Base-by-base conservation (phyloP, 1,140 invertebrate species). In the Holcopasites calliopsidis region DNA sequence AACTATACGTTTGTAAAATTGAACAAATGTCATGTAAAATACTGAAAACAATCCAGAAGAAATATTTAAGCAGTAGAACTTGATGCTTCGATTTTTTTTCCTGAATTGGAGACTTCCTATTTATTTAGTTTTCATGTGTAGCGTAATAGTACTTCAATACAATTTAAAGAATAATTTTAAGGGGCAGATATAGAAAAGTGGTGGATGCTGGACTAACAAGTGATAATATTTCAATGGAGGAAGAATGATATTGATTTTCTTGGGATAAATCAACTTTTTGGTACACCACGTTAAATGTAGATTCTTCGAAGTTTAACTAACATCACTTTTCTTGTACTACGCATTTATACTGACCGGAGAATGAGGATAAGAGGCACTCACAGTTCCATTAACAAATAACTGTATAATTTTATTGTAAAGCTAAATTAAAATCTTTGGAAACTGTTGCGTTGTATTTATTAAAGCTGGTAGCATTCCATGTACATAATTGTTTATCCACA, bases 161-260 rank as follows among this genome's bases (percentile, higher is more conserved):
- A 40, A 28, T 44, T 18, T 50, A 38, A 28, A 13, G 2, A 4
- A 23, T 70, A n/a, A 33, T 35, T 47, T 26, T 6, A 8, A 47
- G n/a, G 28, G 16, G 13, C 38, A 11, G 18, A 38, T 1, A 7
- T 23, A 28, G 33, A 50, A 49, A 35, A 71, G 23, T 49, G 10
- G 49, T 49, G 13, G 11, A 54, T 28, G 16, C 16, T 16, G 0
- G 3, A 42, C 40, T n/a, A 44, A 10, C 6, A 42, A 31, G 7
- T 38, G 26, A 38, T 23, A n/a, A 16, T 7, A 50, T 6, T 42
- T 42, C 7, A 55, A 64, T 2, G 5, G 28, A 18, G 5, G 40
- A 64, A 52, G 40, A n/a, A n/a, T n/a, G 28, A 52, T 33, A 35
- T 74, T 66, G 23, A 42, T n/a, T 74, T 66, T n/a, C n/a, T n/a